Conservation (phyloP, 2,888 invertebrate genomes). For the Tinea pellionella region DNA sequence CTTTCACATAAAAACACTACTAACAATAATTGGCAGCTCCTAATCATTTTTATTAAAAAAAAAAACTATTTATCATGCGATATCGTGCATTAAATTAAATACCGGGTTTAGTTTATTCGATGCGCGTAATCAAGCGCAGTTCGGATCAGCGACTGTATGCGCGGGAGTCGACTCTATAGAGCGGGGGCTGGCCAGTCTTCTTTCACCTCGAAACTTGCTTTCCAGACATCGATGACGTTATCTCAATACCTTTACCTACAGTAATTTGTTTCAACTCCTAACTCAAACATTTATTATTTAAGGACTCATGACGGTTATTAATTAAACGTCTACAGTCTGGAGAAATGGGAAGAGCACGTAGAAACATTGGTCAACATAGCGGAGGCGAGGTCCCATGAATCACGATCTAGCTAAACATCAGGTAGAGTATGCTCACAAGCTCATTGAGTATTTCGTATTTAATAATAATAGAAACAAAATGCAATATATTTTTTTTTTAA, state of each 20-base stretch:
- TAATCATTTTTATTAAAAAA: not conserved
- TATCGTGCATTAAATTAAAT: conserved; percentile 9
- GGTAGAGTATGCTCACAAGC: no score
- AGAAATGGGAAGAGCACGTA: no score
- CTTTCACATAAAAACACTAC: conserved; percentile 1
- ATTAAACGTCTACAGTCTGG: no score
- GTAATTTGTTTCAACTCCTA: no score
- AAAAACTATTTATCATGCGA: not conserved
- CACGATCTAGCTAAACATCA: no score
- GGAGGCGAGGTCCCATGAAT: no score
- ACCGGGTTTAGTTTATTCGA: conserved; percentile 18
- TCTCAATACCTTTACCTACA: not conserved
- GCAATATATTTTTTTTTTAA: no score
- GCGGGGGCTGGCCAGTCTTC: conserved; percentile 35
- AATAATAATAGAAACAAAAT: not conserved
- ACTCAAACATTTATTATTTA: no score
- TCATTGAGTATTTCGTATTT: no score
- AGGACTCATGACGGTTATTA: no score
- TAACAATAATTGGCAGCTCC: not conserved
- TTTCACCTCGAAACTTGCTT: conserved; percentile 40
- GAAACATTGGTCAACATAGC: no score
- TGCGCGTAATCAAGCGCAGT: conserved; percentile 45
- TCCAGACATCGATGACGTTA: not conserved
- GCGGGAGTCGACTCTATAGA: conserved; percentile 20
- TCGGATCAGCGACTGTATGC: conserved; percentile 40